Percentiles rank a stretch among this genome's conserved stretches.
phyloP scores from a whole-genome alignment of 2,888 invertebrate genomes.

The Tryphoninae sp. region DNA sequence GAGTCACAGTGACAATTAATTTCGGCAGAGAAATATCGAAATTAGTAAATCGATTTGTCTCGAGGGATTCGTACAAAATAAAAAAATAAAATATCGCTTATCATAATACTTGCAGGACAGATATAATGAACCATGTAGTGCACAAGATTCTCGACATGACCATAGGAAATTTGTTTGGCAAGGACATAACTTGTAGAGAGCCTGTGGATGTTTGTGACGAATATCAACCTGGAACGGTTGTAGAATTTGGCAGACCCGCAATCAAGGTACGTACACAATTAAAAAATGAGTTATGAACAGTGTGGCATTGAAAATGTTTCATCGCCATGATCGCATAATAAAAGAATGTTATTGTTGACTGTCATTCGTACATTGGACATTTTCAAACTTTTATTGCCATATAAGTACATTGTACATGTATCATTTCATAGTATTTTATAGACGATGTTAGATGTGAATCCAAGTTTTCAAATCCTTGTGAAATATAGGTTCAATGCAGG shows the following conservation, averaged over 20 bases:
- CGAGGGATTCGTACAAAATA: not conserved
- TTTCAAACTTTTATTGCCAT: slow-evolving; percentile 1
- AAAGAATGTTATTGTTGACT: slow-evolving; percentile 2
- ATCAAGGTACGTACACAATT: slow-evolving; percentile 69
- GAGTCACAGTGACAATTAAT: slow-evolving; percentile 9
- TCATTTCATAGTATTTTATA: not conserved
- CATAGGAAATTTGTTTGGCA: slow-evolving; percentile 76
- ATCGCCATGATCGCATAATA: not conserved
- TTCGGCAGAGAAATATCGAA: not conserved
- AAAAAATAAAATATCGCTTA: not conserved
- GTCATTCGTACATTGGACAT: slow-evolving; percentile 4
- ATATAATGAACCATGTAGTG: slow-evolving; percentile 71
- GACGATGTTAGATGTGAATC: slow-evolving; percentile 9
- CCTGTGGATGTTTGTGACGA: slow-evolving; percentile 76
- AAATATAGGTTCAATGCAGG: slow-evolving; percentile 5
- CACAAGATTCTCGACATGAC: slow-evolving; percentile 74
- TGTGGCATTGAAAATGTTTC: slow-evolving; percentile 28
- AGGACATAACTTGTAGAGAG: slow-evolving; percentile 77
- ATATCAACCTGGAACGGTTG: slow-evolving; percentile 77
- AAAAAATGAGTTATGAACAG: slow-evolving; percentile 12
- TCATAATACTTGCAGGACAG: not conserved
- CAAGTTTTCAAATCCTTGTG: slow-evolving; percentile 6
- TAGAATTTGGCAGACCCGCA: slow-evolving; percentile 76
- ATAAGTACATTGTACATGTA: not conserved
- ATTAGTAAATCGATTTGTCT: not conserved